A percentile compares a stretch with the other conserved stretches of the same genome.
These are phyloP conservation scores for Eubasilissa splendida DNA, from an alignment of 2,888 invertebrate genomes.

Conservation along the genomic window DNA sequence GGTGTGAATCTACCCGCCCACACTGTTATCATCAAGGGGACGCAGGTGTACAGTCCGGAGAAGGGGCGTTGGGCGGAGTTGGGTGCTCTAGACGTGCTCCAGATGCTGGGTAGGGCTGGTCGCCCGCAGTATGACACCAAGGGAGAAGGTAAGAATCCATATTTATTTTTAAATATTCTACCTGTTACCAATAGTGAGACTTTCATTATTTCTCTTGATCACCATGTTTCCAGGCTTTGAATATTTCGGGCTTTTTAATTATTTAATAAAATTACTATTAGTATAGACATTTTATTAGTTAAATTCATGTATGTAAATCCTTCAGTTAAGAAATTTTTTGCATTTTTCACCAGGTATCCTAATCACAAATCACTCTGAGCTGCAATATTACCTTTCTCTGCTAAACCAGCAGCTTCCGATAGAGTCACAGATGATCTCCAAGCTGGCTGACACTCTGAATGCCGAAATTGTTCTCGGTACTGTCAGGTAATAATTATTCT, in stretches of 20 bases:
- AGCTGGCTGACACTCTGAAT: constrained; percentile 96
- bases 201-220: too few species aligned
- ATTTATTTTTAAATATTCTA: too few species aligned
- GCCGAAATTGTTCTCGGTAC: constrained; percentile 98
- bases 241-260: too few species aligned
- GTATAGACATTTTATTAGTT: too few species aligned
- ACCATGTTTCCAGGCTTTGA: too few species aligned
- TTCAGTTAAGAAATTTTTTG: not conserved
- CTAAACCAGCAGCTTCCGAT: constrained; percentile 99
- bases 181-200: too few species aligned
- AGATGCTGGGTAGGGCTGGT: constrained; percentile 98
- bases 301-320: too few species aligned
- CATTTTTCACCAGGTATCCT: constrained; percentile 79
- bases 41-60: constrained; percentile 98
- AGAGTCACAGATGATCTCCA: constrained; percentile 95
- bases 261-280: too few species aligned
- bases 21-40: constrained; percentile 96
- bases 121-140: constrained; percentile 98
- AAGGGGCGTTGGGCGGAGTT: constrained; percentile 99
- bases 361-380: constrained; percentile 98
- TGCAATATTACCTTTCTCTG: constrained; percentile 97
- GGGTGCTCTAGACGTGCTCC: constrained; percentile 96
- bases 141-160: constrained; percentile 77
- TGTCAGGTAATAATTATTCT: constrained; percentile 72
- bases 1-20: constrained; percentile 99